phyloP scores from a whole-genome alignment of 1,140 invertebrate genomes.

The Gonatopus flavifemur region DNA sequence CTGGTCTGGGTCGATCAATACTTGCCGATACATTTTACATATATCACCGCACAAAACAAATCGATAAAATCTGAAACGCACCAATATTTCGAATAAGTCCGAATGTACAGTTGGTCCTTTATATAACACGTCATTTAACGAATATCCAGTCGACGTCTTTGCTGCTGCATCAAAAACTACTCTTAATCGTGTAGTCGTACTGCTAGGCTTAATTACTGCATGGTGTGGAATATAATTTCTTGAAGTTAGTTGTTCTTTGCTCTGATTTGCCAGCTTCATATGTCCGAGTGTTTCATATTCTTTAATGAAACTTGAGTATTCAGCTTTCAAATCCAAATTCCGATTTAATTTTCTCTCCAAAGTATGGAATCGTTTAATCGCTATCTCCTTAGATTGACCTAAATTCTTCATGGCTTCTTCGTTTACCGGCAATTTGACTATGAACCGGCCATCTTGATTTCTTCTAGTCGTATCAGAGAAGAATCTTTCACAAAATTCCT shows the following conservation, averaged over 20 bases:
- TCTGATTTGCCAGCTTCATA: constrained; percentile 15
- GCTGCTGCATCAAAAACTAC: constrained; percentile 36
- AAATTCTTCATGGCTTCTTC: not conserved
- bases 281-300: constrained; percentile 25
- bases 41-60: not conserved
- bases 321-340: constrained; percentile 5
- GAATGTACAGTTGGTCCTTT: not conserved
- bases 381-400: not conserved
- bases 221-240: not conserved
- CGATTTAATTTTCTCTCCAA: constrained; percentile 11
- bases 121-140: not conserved
- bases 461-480: no score
- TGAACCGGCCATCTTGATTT: no score
- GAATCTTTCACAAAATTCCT: no score
- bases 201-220: not conserved
- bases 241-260: constrained; percentile 14
- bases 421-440: no score
- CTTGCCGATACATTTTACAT: not conserved
- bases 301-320: constrained; percentile 23
- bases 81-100: not conserved
- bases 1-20: constrained; percentile 23
- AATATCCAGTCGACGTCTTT: not conserved
- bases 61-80: not conserved
- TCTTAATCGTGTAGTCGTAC: constrained; percentile 27
- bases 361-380: constrained; percentile 6